Conservation (phyloP, 2,113 vertebrate species). For the Anarrhichthys ocellatus region DNA sequence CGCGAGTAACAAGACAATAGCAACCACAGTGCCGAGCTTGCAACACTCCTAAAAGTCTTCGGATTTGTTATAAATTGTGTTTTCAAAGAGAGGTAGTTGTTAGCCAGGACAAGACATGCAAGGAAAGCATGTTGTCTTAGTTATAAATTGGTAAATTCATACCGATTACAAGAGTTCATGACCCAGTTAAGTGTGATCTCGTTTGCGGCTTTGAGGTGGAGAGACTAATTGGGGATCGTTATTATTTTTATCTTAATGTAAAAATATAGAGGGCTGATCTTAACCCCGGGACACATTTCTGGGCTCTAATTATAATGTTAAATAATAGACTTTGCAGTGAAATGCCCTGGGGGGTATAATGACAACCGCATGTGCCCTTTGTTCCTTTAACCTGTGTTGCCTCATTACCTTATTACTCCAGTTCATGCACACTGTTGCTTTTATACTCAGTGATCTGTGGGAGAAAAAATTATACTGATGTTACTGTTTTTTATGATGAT, state of each 20-base stretch:
- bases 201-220: constrained; percentile 54
- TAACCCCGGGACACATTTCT: constrained; percentile 58
- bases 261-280: constrained; percentile 56
- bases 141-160: constrained; percentile 56
- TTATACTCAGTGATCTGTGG: constrained; percentile 24
- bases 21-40: constrained; percentile 1
- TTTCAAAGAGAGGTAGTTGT: constrained; percentile 40
- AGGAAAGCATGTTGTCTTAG: constrained; percentile 31
- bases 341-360: constrained; percentile 41
- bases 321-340: constrained; percentile 58
- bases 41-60: background rate
- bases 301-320: constrained; percentile 69
- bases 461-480: constrained; percentile 10
- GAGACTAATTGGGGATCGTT: constrained; percentile 72
- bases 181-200: constrained; percentile 64
- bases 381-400: constrained; percentile 19
- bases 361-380: constrained; percentile 39
- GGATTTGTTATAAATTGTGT: constrained; percentile 26
- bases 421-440: background rate
- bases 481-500: constrained; percentile 21
- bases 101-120: constrained; percentile 35
- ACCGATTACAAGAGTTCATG: constrained; percentile 62
- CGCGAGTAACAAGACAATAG: constrained; percentile 18
- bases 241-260: constrained; percentile 70
- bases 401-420: constrained; percentile 32